Evolutionary conservation across 2,888 invertebrate genomes (phyloP), one percentile per base, ranked within the genome.

Genomic region (Catocala fraxini): DNA sequence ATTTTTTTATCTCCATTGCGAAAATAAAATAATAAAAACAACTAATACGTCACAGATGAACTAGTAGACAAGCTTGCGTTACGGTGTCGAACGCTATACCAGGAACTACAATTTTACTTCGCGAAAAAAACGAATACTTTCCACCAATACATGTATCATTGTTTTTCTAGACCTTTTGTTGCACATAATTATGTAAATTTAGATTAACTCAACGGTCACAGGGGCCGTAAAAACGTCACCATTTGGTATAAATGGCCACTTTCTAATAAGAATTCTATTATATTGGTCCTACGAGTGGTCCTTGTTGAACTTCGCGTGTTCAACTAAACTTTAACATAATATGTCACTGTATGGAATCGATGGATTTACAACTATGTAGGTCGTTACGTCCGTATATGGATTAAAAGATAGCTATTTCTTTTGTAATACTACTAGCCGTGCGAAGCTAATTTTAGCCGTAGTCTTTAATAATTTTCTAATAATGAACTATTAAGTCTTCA

Each of bases 241-340:
- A 59, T 62, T 66, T 51, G 58, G 70, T 69, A 69, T 72, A 72
- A 65, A 71, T 68, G 56, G 63, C 60, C 53, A 67, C 77, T 79
- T 75, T 81, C 80, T 78, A 77, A 77, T 76, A 78, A 63, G 71
- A 81, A 77, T 74, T 68, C 57, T 65, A 68, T 63, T 59, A 77
- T 64, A 70, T 64, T 54, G 79, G 79, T 46, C 74, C 77, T 48
- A 77, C 46, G 45, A 60, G 41, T 64, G 68, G 35, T 43, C 77
- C 82, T 46, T 77, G 77, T 56, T 73, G 69, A 69, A 81, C 71
- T 69, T 82, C 72, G 82, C 84, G 81, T 82, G 82, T 67, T 68
- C 63, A 64, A 57, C 57, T 62, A 55, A 51, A 70, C 74, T 77
- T 73, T 71, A 70, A 55, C 65, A 61, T 63, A 69, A 71, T 76